A percentile compares a stretch with the other conserved stretches of the same genome.
Evolutionary conservation across 2,888 invertebrate genomes (phyloP).

Genomic region (Drosophila subquinaria): DNA sequence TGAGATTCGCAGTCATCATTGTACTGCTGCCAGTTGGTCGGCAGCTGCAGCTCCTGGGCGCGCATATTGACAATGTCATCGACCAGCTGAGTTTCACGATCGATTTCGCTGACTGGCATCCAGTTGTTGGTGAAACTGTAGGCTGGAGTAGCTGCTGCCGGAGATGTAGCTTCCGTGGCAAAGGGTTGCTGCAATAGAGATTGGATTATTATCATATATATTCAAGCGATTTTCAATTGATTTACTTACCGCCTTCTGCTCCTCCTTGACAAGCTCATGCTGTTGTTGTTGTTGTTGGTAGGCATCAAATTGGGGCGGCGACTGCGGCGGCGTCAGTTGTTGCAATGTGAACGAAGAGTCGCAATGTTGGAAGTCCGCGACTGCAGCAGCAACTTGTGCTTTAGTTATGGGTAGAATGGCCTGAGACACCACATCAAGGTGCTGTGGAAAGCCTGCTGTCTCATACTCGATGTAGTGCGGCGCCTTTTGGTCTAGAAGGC

Average conservation of each 20-base stretch:
- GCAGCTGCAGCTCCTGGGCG: constrained; percentile 87
- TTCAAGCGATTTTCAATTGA: background rate
- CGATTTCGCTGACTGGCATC: constrained; percentile 82
- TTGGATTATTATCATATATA: background rate
- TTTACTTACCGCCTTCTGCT: constrained; percentile 64
- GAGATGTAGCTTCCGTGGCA: constrained; percentile 35
- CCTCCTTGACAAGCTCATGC: constrained; percentile 43
- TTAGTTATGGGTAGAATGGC: constrained; percentile 59
- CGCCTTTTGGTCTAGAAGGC: constrained; percentile 88
- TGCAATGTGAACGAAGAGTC: constrained; percentile 61
- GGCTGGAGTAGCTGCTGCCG: constrained; percentile 15
- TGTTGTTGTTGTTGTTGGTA: constrained; percentile 41
- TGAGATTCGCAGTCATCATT: constrained; percentile 83
- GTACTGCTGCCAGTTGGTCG: constrained; percentile 57
- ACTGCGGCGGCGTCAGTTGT: constrained; percentile 93
- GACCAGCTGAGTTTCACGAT: constrained; percentile 87
- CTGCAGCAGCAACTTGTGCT: constrained; percentile 45
- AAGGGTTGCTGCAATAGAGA: constrained; percentile 30
- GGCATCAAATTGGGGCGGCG: constrained; percentile 87
- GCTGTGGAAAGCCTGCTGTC: constrained; percentile 42
- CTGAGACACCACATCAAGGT: constrained; percentile 57
- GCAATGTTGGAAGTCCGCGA: constrained; percentile 35
- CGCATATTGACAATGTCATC: constrained; percentile 91
- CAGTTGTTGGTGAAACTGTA: constrained; percentile 57
- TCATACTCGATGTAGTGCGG: constrained; percentile 71